phyloP scores from a whole-genome alignment of 2,113 vertebrate species.

The Calypte anna region DNA sequence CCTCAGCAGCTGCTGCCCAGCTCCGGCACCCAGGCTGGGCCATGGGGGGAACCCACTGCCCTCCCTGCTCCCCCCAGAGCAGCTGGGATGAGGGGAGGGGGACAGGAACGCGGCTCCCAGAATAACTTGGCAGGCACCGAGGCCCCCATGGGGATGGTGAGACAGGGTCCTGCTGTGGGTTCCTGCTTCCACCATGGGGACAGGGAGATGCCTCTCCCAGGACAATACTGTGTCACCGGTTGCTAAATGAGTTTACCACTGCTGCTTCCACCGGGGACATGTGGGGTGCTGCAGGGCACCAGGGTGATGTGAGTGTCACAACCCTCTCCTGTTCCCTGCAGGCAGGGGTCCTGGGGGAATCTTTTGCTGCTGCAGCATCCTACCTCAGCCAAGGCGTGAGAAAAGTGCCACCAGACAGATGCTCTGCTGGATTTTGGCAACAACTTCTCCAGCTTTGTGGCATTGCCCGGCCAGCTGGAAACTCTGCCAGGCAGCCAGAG shows the following conservation, averaged over 20 bases:
- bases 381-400: not conserved
- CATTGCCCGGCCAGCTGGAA: not conserved
- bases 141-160: not conserved
- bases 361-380: not conserved
- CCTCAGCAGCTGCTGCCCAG: not conserved
- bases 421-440: not conserved
- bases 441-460: not conserved
- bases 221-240: fast-evolving
- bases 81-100: slow-evolving; percentile 18
- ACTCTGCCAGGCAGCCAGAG: fast-evolving
- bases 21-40: not conserved
- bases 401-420: not conserved
- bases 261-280: not conserved
- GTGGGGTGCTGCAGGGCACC: not conserved
- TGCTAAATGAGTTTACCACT: fast-evolving
- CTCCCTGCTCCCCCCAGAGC: not conserved
- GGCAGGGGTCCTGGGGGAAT: not conserved
- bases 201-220: not conserved
- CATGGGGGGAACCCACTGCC: not conserved
- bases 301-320: not conserved
- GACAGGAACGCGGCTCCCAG: not conserved
- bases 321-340: not conserved
- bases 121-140: not conserved
- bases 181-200: not conserved
- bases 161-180: not conserved